Evolutionary conservation across 1,140 invertebrate genomes (phyloP).

Genomic region (Diuraphis noxia): DNA sequence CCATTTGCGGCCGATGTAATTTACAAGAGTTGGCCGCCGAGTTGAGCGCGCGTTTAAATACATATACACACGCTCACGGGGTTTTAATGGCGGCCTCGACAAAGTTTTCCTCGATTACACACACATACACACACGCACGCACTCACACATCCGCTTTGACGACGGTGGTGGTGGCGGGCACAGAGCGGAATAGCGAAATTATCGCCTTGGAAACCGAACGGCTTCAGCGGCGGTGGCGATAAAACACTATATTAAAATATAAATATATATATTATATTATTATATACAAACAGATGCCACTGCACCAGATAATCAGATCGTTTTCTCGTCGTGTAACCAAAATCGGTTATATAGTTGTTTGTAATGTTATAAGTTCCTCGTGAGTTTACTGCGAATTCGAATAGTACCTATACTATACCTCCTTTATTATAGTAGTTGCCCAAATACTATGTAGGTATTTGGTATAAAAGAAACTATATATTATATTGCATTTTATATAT

Average conservation of each 20-base stretch:
- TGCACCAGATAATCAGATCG: not conserved
- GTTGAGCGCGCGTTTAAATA: slow-evolving; percentile 47
- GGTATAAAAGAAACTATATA: not conserved
- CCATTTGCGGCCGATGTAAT: slow-evolving; percentile 53
- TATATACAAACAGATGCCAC: slow-evolving; percentile 17
- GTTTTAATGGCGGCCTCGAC: slow-evolving; percentile 50
- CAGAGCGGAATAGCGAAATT: not conserved
- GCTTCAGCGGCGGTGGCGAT: not conserved
- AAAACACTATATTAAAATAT: slow-evolving; percentile 8
- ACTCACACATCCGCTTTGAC: not conserved
- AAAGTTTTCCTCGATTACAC: slow-evolving; percentile 47
- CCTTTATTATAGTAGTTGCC: no score
- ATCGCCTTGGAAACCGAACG: slow-evolving; percentile 52
- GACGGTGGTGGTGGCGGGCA: not conserved
- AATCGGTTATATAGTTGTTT: not conserved
- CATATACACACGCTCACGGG: not conserved
- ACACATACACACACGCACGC: not conserved
- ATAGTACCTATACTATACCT: not conserved
- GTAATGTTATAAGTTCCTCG: not conserved
- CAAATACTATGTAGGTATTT: not conserved
- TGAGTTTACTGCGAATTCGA: not conserved
- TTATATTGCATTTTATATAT: not conserved
- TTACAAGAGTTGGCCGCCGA: slow-evolving; percentile 51
- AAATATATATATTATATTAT: not conserved
- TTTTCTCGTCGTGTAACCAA: not conserved